Percentiles rank a stretch among this genome's conserved stretches.
phyloP scores from a whole-genome alignment of 1,140 invertebrate species.

The Tetranychus cinnabarinus region DNA sequence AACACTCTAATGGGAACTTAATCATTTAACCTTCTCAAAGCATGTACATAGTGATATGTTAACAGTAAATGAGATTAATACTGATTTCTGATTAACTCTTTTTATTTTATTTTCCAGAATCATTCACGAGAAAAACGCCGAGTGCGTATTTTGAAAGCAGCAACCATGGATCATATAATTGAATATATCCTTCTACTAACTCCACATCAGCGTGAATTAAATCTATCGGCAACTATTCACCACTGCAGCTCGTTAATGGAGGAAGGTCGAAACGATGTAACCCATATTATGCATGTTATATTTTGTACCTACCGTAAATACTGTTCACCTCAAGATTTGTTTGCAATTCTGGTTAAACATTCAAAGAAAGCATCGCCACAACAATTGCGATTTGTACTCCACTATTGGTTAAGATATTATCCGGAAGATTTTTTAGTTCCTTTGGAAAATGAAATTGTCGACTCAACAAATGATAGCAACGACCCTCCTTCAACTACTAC shows the following conservation, averaged over 20 bases:
- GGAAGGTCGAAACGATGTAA: constrained; percentile 9
- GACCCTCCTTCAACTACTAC: not conserved
- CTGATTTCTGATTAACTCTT: no score
- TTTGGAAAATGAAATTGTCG: not conserved
- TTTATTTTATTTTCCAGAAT: constrained; percentile 8
- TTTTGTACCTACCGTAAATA: constrained; percentile 11
- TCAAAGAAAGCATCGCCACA: not conserved
- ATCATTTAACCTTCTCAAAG: no score
- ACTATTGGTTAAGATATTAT: constrained; percentile 12
- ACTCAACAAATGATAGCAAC: not conserved
- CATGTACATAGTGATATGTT: no score
- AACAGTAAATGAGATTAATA: no score
- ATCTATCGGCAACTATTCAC: not conserved
- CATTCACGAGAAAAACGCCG: constrained; percentile 96
- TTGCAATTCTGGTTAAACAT: constrained; percentile 1
- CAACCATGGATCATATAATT: constrained; percentile 80
- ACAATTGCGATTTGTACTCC: constrained; percentile 9
- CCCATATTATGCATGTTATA: constrained; percentile 9
- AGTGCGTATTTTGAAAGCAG: constrained; percentile 80
- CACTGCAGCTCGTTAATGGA: not conserved
- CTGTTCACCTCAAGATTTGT: constrained; percentile 3
- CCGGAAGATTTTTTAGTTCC: constrained; percentile 7
- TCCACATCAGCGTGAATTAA: not conserved
- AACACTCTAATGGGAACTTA: no score
- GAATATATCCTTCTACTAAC: constrained; percentile 50